phyloP scores from a whole-genome alignment of 2,113 vertebrate genomes.

The Cyprinodon variegatus region DNA sequence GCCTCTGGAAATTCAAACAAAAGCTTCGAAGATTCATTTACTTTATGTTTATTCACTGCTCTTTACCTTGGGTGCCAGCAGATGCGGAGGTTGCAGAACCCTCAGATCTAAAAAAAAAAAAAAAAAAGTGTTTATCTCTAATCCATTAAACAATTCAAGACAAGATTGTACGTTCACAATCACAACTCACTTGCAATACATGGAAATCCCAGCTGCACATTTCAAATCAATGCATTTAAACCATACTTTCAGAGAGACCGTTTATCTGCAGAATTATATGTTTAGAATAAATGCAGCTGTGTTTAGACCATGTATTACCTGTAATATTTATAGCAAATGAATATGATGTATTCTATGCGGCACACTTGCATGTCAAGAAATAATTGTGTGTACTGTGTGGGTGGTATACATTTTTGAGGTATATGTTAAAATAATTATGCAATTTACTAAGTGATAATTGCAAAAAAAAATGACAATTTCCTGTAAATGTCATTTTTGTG shows the following conservation, averaged over 20 bases:
- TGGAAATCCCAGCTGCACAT: constrained; percentile 24
- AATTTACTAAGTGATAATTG: constrained; percentile 72
- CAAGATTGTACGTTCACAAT: constrained; percentile 23
- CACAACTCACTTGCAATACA: constrained; percentile 15
- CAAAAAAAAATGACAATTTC: constrained; percentile 62
- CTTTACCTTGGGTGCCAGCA: neutral
- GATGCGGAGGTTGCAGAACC: constrained; percentile 8
- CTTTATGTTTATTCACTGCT: neutral
- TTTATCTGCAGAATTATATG: constrained; percentile 12
- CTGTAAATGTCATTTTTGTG: constrained; percentile 58
- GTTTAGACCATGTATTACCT: constrained; percentile 13
- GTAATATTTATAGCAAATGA: constrained; percentile 34
- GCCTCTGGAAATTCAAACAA: no score
- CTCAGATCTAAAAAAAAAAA: constrained; percentile 1
- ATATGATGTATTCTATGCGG: constrained; percentile 22
- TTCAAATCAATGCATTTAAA: constrained; percentile 17
- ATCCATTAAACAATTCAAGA: constrained; percentile 4
- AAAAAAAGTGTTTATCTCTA: neutral
- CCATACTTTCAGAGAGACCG: neutral
- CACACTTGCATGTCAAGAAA: constrained; percentile 66
- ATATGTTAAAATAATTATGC: constrained; percentile 75
- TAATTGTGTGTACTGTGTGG: constrained; percentile 51
- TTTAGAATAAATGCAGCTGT: constrained; percentile 23
- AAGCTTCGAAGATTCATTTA: neutral
- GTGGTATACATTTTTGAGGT: constrained; percentile 53